Percentiles rank a stretch among this genome's conserved stretches.
Conservation (phyloP, 2,888 invertebrate genomes). For the Protophormia terraenovae region DNA sequence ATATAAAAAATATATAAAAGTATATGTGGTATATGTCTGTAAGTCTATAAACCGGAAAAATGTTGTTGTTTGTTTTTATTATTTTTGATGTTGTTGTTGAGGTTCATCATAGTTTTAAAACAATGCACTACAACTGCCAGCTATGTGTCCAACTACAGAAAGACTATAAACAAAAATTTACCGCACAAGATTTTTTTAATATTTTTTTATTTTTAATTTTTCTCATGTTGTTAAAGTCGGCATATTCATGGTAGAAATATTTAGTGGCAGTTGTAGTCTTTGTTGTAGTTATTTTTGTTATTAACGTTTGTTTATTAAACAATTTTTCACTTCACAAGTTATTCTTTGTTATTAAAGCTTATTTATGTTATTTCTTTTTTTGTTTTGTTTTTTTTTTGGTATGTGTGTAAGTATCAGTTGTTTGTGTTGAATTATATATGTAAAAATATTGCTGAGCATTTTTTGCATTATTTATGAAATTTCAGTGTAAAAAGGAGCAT, state of each 20-base stretch:
- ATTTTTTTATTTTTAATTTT: slow-evolving; percentile 12
- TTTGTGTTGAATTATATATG: neutral
- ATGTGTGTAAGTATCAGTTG: neutral
- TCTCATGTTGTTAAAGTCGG: neutral
- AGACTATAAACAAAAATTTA: slow-evolving; percentile 4
- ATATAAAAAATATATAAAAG: neutral
- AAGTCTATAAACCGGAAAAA: neutral
- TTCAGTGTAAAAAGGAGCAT: neutral
- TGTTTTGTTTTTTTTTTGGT: neutral
- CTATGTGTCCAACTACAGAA: neutral
- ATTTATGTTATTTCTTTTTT: neutral
- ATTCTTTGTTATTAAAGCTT: slow-evolving; percentile 16
- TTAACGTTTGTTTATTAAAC: slow-evolving; percentile 26
- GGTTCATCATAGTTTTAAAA: slow-evolving; percentile 26
- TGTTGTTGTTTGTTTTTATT: slow-evolving; percentile 12
- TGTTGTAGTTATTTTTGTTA: neutral
- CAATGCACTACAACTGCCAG: neutral
- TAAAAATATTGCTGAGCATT: neutral
- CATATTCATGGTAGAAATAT: neutral
- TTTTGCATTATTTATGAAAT: neutral
- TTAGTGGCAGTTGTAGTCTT: neutral
- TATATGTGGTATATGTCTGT: neutral
- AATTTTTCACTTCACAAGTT: slow-evolving; percentile 38
- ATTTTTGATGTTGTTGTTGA: slow-evolving; percentile 1
- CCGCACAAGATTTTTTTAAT: neutral